Percentiles rank a stretch among this genome's conserved stretches.
Conservation (phyloP, 2,797 vertebrate genomes). For the Pogoniulus pusillus region DNA sequence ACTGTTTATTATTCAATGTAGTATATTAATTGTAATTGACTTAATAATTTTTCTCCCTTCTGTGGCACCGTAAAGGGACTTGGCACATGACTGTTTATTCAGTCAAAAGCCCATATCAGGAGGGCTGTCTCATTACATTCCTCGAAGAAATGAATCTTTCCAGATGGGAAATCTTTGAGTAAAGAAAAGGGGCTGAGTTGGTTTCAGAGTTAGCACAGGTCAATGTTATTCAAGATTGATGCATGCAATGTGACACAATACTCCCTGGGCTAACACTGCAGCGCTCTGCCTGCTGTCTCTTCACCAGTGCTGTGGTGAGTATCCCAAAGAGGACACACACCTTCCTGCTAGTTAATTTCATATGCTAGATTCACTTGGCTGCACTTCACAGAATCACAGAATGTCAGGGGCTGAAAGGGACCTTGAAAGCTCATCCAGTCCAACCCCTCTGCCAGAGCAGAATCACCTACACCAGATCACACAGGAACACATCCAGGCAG, state of each 20-base stretch:
- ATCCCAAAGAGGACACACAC: not conserved
- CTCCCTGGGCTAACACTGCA: not conserved
- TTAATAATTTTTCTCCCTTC: not conserved
- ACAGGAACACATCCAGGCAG: no score
- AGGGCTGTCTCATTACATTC: not conserved
- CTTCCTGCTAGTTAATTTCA: conserved; percentile 24
- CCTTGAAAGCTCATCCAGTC: no score
- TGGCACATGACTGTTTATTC: not conserved
- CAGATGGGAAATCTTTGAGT: not conserved
- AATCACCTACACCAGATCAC: no score
- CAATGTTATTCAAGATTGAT: not conserved
- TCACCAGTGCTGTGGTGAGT: not conserved
- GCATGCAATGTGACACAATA: not conserved
- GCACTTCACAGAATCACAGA: no score
- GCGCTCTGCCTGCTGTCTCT: not conserved
- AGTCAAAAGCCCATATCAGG: not conserved
- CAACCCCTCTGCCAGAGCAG: no score
- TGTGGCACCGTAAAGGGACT: not conserved
- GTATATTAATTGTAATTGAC: not conserved
- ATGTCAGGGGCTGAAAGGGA: no score
- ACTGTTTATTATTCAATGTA: not conserved
- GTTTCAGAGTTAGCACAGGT: not conserved
- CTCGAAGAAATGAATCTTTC: not conserved
- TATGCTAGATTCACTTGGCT: not conserved
- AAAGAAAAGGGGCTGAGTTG: not conserved